Evolutionary conservation across 2,113 vertebrate genomes (phyloP).

Genomic region (Turnix velox): DNA sequence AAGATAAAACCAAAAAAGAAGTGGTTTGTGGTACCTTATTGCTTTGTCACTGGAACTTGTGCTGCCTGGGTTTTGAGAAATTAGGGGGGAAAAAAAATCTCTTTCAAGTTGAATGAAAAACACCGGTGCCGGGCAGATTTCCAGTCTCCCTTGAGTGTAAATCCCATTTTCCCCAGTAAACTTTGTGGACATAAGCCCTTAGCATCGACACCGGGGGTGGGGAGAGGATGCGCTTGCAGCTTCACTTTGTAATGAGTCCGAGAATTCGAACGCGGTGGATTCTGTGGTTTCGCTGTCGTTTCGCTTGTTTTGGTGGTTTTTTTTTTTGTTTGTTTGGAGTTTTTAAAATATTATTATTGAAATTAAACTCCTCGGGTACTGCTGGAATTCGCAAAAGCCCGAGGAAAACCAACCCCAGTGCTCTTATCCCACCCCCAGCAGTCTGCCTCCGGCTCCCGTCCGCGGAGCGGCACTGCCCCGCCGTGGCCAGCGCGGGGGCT

Average conservation of each 20-base stretch:
- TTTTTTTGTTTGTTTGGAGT: too few relatives aligned
- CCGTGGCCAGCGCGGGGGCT: neutral
- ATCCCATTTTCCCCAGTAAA: neutral
- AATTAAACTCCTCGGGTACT: fast-evolving
- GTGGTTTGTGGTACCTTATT: conserved; percentile 6
- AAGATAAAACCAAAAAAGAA: neutral
- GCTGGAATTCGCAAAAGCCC: fast-evolving
- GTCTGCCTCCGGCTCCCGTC: neutral
- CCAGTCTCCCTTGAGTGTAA: neutral
- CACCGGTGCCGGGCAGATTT: neutral
- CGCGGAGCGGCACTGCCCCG: neutral
- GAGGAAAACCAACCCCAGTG: fast-evolving
- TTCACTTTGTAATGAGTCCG: fast-evolving
- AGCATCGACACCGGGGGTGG: fast-evolving
- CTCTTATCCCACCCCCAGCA: fast-evolving
- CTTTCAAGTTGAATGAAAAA: neutral
- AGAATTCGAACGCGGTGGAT: neutral
- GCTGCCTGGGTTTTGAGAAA: neutral
- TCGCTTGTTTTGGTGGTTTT: too few relatives aligned
- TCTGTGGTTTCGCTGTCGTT: too few relatives aligned
- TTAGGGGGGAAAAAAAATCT: fast-evolving
- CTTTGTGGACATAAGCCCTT: fast-evolving
- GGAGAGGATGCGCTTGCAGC: fast-evolving
- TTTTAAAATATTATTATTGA: neutral
- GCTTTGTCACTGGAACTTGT: neutral